Conservation (phyloP, 2,888 invertebrate genomes). For the Tipula lateralis region DNA sequence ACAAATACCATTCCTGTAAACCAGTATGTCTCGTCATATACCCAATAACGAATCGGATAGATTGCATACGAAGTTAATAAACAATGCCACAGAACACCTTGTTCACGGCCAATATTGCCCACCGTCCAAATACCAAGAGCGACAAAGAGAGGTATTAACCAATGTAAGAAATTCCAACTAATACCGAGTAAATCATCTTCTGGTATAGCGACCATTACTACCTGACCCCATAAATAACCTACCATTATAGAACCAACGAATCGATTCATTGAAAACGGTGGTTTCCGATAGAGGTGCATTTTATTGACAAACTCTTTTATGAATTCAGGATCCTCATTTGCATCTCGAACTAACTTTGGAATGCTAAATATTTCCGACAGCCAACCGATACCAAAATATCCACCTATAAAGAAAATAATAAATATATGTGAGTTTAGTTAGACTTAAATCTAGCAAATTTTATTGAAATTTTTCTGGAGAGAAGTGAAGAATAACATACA, state of each 20-base stretch:
- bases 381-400: slow-evolving; percentile 82
- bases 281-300: slow-evolving; percentile 62
- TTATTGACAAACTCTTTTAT: slow-evolving; percentile 59
- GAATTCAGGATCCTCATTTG: slow-evolving; percentile 67
- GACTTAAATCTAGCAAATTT: no score
- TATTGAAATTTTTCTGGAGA: no score
- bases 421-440: not conserved
- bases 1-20: slow-evolving; percentile 61
- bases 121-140: slow-evolving; percentile 83
- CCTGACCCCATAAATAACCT: slow-evolving; percentile 74
- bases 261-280: slow-evolving; percentile 74
- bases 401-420: slow-evolving; percentile 44
- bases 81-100: slow-evolving; percentile 66
- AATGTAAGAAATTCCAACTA: slow-evolving; percentile 65
- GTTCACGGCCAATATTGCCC: slow-evolving; percentile 83
- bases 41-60: slow-evolving; percentile 65
- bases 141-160: slow-evolving; percentile 65
- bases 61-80: slow-evolving; percentile 62
- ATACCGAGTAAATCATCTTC: slow-evolving; percentile 65
- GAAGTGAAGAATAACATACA: no score
- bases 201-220: slow-evolving; percentile 72
- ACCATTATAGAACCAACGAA: slow-evolving; percentile 73
- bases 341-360: slow-evolving; percentile 78
- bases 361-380: slow-evolving; percentile 78
- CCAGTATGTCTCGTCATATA: slow-evolving; percentile 70